Evolutionary conservation across 2,797 vertebrate species (phyloP).

Genomic region (Galago senegalensis): DNA sequence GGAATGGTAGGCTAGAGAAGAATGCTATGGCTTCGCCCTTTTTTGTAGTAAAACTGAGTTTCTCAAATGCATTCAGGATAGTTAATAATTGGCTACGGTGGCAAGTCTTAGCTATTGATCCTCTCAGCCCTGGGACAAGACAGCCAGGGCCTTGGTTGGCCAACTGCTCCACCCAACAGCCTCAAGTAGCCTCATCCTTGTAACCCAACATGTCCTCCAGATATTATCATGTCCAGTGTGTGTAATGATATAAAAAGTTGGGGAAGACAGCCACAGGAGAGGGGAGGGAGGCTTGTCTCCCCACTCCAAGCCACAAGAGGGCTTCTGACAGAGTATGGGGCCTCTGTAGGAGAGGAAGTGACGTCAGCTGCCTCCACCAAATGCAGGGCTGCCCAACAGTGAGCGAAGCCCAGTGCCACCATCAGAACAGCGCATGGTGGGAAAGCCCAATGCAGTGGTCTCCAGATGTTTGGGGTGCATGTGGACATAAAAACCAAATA

Average conservation of each 20-base stretch:
- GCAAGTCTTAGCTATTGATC: not conserved
- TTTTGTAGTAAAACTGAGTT: not conserved
- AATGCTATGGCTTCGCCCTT: not conserved
- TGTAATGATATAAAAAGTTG: not conserved
- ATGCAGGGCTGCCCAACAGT: rapidly evolving
- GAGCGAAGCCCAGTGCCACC: rapidly evolving
- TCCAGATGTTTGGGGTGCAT: not conserved
- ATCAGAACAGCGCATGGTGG: rapidly evolving
- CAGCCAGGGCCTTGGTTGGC: not conserved
- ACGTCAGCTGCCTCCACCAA: rapidly evolving
- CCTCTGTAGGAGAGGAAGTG: rapidly evolving
- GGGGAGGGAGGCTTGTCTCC: no score
- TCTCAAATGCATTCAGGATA: not conserved
- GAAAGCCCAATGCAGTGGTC: rapidly evolving
- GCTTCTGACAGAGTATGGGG: not conserved
- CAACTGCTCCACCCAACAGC: not conserved
- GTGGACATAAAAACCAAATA: not conserved
- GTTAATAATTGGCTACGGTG: not conserved
- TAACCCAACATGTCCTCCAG: not conserved
- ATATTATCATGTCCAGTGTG: not conserved
- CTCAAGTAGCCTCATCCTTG: not conserved
- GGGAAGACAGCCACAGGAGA: not conserved
- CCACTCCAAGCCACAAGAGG: not conserved
- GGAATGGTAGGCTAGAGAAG: not conserved
- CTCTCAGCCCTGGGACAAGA: not conserved